Evolutionary conservation across 1,140 invertebrate genomes (phyloP), one percentile per base, ranked within the genome.

Genomic region (Neelides sp.): DNA sequence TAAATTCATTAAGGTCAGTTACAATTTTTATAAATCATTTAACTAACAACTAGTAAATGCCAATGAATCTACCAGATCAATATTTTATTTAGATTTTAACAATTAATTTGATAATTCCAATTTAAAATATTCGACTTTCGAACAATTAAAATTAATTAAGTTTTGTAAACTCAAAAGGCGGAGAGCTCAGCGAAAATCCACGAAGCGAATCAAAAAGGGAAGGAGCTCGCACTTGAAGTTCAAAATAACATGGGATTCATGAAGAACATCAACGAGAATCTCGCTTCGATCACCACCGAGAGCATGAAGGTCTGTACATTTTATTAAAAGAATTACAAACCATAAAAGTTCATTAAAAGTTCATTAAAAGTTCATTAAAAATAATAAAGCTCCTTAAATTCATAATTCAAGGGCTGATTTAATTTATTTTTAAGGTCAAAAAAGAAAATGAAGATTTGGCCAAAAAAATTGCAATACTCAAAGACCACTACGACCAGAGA

Each of bases 211-310:
- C 55, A 54, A 19, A 57, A 55, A 24, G 59, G 59, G 5, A 57
- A 61, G 30, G 54, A 61, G 37, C 48, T 61, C 12, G 55, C 59
- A n/a, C 42, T 37, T 12, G 59, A 61, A 39, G 59, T 61, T 28
- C 52, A 61, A 30, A 57, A 50, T 32, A 61, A 61, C 32, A 57
- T 61, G 59, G 59, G 59, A 23, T 61, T 61, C 27, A 61, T 61
- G 52, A 61, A 61, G 37, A 57, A 48, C 34, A 61, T 61, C 23
- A 57, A 61, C 41, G 55, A 61, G 27, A 61, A 57, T 34, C 45
- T 61, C 17, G 50, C 52, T 23, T 48, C 55, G 4, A 51, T 55
- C 13, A 51, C 48, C 20, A 32, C 48, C 4, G 52, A 54, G 41
- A 54, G 47, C 24, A 23, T 45, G 23, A 32, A 50, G 42, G 52